Evolutionary conservation across 2,888 invertebrate species (phyloP).

Genomic region (Gari tellinella): DNA sequence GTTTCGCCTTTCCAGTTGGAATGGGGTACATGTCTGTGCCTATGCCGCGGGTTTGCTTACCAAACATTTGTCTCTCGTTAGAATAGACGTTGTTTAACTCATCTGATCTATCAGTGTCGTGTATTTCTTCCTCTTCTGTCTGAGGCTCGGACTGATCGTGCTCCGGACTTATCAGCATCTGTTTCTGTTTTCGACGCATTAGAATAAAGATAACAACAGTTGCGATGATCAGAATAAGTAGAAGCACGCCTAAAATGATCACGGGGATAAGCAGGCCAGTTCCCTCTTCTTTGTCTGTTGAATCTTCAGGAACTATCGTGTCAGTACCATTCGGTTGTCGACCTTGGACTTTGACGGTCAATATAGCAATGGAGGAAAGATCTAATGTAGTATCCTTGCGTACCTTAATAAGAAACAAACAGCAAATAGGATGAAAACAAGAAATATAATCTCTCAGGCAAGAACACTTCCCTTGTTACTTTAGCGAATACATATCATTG

Average conservation of each 20-base stretch:
- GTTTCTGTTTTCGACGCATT: constrained; percentile 33
- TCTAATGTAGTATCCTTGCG: constrained; percentile 22
- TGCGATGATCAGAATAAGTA: constrained; percentile 38
- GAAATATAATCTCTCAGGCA: too few species aligned
- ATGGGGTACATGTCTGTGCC: constrained; percentile 28
- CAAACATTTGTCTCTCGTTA: constrained; percentile 36
- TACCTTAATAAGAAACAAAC: constrained; percentile 18
- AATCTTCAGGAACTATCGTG: not conserved
- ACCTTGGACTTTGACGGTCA: constrained; percentile 38
- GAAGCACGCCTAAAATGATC: constrained; percentile 47
- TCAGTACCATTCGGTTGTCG: constrained; percentile 37
- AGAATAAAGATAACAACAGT: constrained; percentile 36
- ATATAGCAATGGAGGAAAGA: constrained; percentile 42
- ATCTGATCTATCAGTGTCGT: constrained; percentile 35
- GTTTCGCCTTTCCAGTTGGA: constrained; percentile 19
- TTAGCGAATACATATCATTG: too few species aligned
- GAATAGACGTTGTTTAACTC: constrained; percentile 19
- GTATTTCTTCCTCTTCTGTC: constrained; percentile 61
- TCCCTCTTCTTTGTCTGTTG: constrained; percentile 9
- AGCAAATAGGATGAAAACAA: too few species aligned
- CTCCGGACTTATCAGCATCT: constrained; percentile 35
- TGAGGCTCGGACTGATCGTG: constrained; percentile 55
- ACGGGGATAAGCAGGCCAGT: constrained; percentile 42
- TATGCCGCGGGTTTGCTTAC: constrained; percentile 36
- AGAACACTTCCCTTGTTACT: too few species aligned